Conservation (phyloP, 2,888 invertebrate genomes). For the Orgyia antiqua region DNA sequence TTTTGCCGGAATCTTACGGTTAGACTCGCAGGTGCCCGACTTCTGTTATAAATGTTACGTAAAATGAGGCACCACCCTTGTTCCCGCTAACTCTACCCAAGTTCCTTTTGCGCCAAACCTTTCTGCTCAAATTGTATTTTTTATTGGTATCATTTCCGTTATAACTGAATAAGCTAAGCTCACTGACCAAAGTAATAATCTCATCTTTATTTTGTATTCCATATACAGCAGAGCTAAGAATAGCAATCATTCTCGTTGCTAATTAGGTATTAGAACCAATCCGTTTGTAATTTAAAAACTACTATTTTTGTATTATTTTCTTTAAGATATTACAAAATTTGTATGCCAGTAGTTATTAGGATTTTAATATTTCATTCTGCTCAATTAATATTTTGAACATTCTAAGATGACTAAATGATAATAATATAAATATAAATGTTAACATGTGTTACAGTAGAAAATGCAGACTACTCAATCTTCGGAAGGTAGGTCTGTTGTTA, state of each 20-base stretch:
- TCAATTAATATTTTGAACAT: too few relatives aligned
- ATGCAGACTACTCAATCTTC: slow-evolving; percentile 57
- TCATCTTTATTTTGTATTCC: too few relatives aligned
- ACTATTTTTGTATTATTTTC: too few relatives aligned
- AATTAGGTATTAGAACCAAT: too few relatives aligned
- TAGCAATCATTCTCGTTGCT: too few relatives aligned
- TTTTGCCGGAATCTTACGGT: slow-evolving; percentile 60
- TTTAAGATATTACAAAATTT: too few relatives aligned
- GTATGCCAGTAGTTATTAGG: too few relatives aligned
- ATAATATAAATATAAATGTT: slow-evolving; percentile 23
- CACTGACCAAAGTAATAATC: too few relatives aligned
- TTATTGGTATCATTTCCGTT: slow-evolving; percentile 5
- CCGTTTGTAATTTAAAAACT: too few relatives aligned
- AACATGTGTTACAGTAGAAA: slow-evolving; percentile 28
- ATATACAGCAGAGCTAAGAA: too few relatives aligned
- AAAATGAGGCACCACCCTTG: slow-evolving; percentile 43
- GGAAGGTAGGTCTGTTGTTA: slow-evolving; percentile 47
- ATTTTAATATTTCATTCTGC: too few relatives aligned
- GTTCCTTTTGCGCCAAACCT: slow-evolving; percentile 19
- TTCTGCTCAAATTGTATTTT: slow-evolving; percentile 12
- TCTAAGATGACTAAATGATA: too few relatives aligned
- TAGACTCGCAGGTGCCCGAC: slow-evolving; percentile 53
- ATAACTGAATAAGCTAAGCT: not conserved
- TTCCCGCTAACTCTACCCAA: not conserved
- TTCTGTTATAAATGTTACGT: slow-evolving; percentile 42